These are phyloP conservation scores for Chloroceryle aenea DNA, from an alignment of 2,113 vertebrate genomes.

Conservation along the genomic window DNA sequence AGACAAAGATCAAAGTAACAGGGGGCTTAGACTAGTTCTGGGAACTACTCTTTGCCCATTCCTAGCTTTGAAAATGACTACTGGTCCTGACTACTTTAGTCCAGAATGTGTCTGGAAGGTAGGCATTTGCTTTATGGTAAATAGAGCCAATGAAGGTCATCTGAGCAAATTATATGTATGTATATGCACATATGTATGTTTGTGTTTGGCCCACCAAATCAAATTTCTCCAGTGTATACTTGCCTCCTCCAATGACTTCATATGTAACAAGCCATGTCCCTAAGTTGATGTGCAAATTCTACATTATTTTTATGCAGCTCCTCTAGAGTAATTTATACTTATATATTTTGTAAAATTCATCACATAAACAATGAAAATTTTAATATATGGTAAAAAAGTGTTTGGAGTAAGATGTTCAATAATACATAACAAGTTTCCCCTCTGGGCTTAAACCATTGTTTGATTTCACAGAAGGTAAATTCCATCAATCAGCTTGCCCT, in stretches of 20 bases:
- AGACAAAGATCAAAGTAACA: neutral
- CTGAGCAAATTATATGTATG: neutral
- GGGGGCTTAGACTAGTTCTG: neutral
- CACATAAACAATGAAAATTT: neutral
- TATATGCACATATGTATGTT: fast-evolving
- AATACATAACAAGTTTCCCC: neutral
- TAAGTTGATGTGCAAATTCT: neutral
- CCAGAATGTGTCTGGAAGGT: neutral
- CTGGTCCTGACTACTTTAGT: neutral
- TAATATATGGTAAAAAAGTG: neutral
- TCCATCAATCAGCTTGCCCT: constrained; percentile 5
- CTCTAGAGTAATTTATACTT: neutral
- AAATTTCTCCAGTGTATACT: neutral
- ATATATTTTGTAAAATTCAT: neutral
- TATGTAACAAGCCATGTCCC: neutral
- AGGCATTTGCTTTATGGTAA: neutral
- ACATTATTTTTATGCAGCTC: neutral
- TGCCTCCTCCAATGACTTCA: neutral
- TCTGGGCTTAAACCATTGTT: neutral
- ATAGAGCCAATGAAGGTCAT: neutral
- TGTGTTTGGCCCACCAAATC: neutral
- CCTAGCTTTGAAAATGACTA: neutral
- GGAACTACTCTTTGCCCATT: neutral
- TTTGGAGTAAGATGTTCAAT: neutral
- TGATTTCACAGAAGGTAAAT: constrained; percentile 47